phyloP scores from a whole-genome alignment of 2,888 invertebrate species.

The Nematopogon swammerdamellus region DNA sequence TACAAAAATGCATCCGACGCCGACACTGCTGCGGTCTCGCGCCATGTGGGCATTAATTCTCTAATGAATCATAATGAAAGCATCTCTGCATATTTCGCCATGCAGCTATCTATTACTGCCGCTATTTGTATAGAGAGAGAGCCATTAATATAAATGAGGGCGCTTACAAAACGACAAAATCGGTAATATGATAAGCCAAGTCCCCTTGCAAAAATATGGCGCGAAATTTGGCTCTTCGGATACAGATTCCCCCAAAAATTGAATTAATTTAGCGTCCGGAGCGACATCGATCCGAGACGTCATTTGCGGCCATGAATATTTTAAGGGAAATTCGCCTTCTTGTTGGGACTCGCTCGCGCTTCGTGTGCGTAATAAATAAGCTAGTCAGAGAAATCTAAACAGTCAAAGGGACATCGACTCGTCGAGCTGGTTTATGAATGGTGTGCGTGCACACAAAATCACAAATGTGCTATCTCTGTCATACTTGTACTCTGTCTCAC shows the following conservation, averaged over 20 bases:
- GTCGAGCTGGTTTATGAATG: too few relatives aligned
- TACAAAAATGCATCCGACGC: too few relatives aligned
- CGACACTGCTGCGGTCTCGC: background rate
- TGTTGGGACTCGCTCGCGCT: too few relatives aligned
- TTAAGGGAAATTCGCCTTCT: background rate
- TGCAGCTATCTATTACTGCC: background rate
- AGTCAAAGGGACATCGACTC: too few relatives aligned
- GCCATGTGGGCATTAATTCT: background rate
- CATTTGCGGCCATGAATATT: background rate
- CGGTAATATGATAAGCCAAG: constrained; percentile 38
- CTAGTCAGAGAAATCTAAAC: too few relatives aligned
- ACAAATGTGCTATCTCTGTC: too few relatives aligned
- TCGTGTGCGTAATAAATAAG: too few relatives aligned
- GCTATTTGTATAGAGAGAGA: background rate
- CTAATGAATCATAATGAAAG: background rate
- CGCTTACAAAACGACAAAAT: constrained; percentile 29
- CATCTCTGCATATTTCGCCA: background rate
- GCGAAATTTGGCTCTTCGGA: background rate
- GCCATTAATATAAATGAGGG: constrained; percentile 38
- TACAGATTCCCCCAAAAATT: background rate
- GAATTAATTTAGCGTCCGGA: background rate
- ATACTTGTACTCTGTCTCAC: too few relatives aligned
- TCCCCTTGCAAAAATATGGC: background rate
- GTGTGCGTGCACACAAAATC: too few relatives aligned
- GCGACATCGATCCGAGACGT: background rate